Percentiles rank a stretch among this genome's conserved stretches.
Evolutionary conservation across 2,797 vertebrate species (phyloP).

Genomic region (Pantherophis vulpinus): DNA sequence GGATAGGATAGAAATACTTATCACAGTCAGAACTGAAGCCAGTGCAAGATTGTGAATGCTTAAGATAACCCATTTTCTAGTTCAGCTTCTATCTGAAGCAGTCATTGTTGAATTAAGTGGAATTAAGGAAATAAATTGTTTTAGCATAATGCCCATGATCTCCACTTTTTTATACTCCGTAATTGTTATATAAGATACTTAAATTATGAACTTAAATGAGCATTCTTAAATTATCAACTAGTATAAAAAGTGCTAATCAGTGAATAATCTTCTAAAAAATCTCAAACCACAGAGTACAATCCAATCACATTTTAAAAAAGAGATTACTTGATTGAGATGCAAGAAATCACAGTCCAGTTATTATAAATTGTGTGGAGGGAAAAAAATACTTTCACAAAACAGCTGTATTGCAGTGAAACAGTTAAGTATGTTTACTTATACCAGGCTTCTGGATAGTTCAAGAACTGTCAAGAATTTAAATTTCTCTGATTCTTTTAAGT

Average conservation of each 20-base stretch:
- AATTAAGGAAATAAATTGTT: constrained; percentile 10
- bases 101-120: constrained; percentile 23
- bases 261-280: constrained; percentile 45
- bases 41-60: constrained; percentile 15
- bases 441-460: constrained; percentile 29
- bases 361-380: not conserved
- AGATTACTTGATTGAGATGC: constrained; percentile 44
- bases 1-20: constrained; percentile 6
- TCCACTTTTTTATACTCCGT: constrained; percentile 55
- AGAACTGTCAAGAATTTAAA: constrained; percentile 36
- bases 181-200: constrained; percentile 45
- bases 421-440: constrained; percentile 53
- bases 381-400: constrained; percentile 47
- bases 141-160: constrained; percentile 59
- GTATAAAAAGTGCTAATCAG: constrained; percentile 69
- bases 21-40: constrained; percentile 23
- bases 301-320: constrained; percentile 53
- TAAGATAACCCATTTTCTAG: constrained; percentile 16
- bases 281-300: constrained; percentile 42
- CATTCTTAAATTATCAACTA: constrained; percentile 62
- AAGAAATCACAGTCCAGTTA: constrained; percentile 32
- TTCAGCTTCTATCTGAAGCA: constrained; percentile 5
- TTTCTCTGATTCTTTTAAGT: constrained; percentile 22
- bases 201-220: constrained; percentile 59
- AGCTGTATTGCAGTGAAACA: constrained; percentile 54